Conservation (phyloP, 2,888 invertebrate genomes). For the Anthophora plumipes region DNA sequence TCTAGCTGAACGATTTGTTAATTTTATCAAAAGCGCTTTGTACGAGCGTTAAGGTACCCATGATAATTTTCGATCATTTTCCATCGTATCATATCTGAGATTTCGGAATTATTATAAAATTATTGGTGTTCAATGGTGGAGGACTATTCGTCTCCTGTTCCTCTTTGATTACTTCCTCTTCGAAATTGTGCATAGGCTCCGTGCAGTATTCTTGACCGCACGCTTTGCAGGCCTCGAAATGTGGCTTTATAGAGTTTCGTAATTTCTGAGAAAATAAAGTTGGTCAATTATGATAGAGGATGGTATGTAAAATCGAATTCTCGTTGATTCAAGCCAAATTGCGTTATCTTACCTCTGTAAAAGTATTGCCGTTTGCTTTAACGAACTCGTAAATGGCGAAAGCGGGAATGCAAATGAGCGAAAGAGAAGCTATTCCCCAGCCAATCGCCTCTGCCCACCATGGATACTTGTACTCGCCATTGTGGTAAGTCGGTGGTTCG, state of each 20-base stretch:
- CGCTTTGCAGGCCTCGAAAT: constrained; percentile 90
- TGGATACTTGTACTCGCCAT: constrained; percentile 92
- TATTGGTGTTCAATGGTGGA: constrained; percentile 73
- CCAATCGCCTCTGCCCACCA: constrained; percentile 94
- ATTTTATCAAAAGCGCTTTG: background rate
- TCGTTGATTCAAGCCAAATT: background rate
- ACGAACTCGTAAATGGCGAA: constrained; percentile 91
- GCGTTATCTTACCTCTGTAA: constrained; percentile 88
- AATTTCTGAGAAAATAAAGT: constrained; percentile 88
- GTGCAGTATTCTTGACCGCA: constrained; percentile 91
- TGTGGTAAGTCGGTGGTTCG: constrained; percentile 93
- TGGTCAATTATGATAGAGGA: background rate
- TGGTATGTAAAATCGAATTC: constrained; percentile 7
- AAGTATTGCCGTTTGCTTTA: constrained; percentile 89
- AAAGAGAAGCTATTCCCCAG: constrained; percentile 93
- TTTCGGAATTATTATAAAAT: constrained; percentile 56
- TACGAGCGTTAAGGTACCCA: background rate
- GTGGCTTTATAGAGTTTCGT: constrained; percentile 90
- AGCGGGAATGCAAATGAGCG: constrained; percentile 93
- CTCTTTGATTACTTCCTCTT: constrained; percentile 87
- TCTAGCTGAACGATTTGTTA: background rate
- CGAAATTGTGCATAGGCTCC: constrained; percentile 83
- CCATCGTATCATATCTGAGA: constrained; percentile 54
- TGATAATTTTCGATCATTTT: background rate
- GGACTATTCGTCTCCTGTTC: constrained; percentile 84